Evolutionary conservation across 1,140 invertebrate species (phyloP), one percentile per base, ranked within the genome.

Genomic region (Cecropterus lyciades): DNA sequence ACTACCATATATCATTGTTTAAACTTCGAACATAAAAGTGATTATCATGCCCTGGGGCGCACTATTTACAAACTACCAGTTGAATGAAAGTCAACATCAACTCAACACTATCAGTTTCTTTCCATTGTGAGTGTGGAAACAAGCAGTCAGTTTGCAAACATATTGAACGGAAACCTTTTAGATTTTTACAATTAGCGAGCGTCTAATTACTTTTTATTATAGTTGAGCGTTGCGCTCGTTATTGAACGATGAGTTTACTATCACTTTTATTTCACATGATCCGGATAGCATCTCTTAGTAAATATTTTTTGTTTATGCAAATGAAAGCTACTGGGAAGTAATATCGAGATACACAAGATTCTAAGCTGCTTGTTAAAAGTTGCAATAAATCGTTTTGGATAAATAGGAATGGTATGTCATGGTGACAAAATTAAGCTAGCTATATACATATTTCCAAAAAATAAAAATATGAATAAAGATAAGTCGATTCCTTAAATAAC

Each of bases 21-120:
- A 8, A 33, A 33, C 30, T 33, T 33, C 30, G 30, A 7, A 10
- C 30, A 62, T 42, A 57, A 62, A 64, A 73, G 48, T 63, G 53
- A 65, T 51, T 43, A 75, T 13, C 37, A 40, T 13, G n/a, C 11
- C n/a, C 37, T 40, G 10, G n/a, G 45, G 45, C 10, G 17, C n/a
- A n/a, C 14, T 75, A 72, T 70, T 73, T 72, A 70, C 73, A 75
- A 79, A 79, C 77, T 67, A 43, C 56, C 43, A 56, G 1, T 33
- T 33, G 30, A 67, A 70, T 74, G 30, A 40, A 40, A 40, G 48
- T 65, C 57, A 72, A 65, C 48, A 62, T 67, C 66, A 60, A 69
- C 59, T 68, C 67, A 69, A 72, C 67, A 37, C 70, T 65, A n/a
- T 57, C 52, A 33, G 46, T 56, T 45, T 55, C 27, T 17, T 49